These are phyloP conservation scores for Erythrolamprus reginae DNA, from an alignment of 2,113 vertebrate species.

Conservation along the genomic window DNA sequence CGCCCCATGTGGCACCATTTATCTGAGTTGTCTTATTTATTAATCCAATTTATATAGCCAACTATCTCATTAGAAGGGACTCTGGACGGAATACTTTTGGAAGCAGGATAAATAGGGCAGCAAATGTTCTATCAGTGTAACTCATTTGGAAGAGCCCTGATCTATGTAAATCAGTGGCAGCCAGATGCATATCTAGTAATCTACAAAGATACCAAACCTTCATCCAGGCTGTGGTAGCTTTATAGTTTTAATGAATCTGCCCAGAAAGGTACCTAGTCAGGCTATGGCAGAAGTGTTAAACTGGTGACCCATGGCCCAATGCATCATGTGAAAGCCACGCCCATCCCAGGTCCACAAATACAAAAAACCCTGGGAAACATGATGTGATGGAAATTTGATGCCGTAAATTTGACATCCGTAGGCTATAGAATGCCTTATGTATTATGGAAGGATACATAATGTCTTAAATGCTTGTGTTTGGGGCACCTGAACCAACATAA, in stretches of 20 bases:
- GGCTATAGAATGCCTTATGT: not conserved
- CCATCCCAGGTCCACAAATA: too few species aligned
- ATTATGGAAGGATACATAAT: not conserved
- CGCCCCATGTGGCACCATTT: not conserved
- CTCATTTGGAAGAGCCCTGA: not conserved
- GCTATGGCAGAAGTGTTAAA: not conserved
- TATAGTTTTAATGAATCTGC: not conserved
- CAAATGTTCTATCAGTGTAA: not conserved
- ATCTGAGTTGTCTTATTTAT: not conserved
- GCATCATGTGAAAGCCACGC: too few species aligned
- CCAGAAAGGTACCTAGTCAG: not conserved
- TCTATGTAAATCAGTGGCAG: not conserved
- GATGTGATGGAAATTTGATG: too few species aligned
- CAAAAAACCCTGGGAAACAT: too few species aligned
- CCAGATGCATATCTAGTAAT: not conserved
- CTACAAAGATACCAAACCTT: not conserved
- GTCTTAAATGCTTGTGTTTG: not conserved
- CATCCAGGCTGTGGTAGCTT: not conserved
- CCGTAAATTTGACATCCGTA: too few species aligned
- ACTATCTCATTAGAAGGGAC: not conserved
- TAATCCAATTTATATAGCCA: not conserved
- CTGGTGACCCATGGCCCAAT: too few species aligned
- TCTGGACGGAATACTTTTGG: not conserved
- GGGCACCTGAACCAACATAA: not conserved
- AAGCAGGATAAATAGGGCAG: not conserved